Conservation (phyloP, 2,113 vertebrate genomes). For the Callithrix jacchus region DNA sequence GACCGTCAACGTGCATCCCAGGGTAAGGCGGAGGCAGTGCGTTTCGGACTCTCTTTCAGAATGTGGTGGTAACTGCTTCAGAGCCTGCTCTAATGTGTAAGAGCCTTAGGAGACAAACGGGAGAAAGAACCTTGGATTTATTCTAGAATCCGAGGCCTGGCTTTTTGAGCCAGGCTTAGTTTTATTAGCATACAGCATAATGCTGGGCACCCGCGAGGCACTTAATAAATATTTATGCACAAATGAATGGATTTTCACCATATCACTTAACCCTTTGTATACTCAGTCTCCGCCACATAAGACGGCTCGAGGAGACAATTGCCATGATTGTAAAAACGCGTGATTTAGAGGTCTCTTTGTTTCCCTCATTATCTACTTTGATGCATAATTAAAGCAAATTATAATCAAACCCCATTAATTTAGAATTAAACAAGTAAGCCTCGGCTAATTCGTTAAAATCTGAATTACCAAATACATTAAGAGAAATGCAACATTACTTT, state of each 20-base stretch:
- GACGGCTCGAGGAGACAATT: neutral
- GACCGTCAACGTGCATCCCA: neutral
- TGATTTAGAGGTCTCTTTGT: neutral
- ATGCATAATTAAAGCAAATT: neutral
- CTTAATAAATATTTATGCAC: neutral
- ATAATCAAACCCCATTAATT: neutral
- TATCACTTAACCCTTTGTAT: neutral
- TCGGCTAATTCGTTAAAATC: neutral
- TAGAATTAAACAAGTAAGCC: neutral
- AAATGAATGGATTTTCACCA: fast-evolving
- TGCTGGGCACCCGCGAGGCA: too few species aligned
- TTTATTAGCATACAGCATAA: fast-evolving
- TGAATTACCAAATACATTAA: neutral
- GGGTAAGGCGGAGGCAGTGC: too few species aligned
- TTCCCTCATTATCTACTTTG: neutral
- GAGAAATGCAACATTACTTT: neutral
- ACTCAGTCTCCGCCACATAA: fast-evolving
- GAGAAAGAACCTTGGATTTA: neutral
- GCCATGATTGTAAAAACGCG: neutral
- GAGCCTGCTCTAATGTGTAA: neutral
- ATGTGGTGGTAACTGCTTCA: neutral
- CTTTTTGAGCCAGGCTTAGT: neutral
- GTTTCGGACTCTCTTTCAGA: neutral
- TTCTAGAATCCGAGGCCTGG: neutral
- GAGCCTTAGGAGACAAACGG: neutral